Conservation (phyloP, 2,797 vertebrate species). For the Sebastes steindachneri region DNA sequence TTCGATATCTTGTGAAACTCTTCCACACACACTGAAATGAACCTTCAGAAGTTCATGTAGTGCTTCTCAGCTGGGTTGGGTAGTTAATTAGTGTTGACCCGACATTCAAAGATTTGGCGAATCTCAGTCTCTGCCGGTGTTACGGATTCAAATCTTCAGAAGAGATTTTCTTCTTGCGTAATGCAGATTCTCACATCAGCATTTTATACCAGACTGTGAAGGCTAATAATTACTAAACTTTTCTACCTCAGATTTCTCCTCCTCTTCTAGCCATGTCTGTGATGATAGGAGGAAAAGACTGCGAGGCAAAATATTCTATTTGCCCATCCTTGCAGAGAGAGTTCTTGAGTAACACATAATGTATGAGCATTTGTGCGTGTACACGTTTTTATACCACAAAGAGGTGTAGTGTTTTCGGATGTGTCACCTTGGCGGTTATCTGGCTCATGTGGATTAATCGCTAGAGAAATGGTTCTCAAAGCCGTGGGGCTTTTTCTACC, state of each 20-base stretch:
- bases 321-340: slow-evolving; percentile 51
- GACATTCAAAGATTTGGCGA: background rate
- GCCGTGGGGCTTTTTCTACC: slow-evolving; percentile 23
- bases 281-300: slow-evolving; percentile 12
- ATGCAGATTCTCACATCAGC: background rate
- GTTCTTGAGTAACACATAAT: slow-evolving; percentile 6
- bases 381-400: background rate
- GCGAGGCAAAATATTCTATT: slow-evolving; percentile 30
- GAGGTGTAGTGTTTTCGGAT: background rate
- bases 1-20: background rate
- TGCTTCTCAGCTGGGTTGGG: background rate
- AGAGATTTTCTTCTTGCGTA: slow-evolving; percentile 23
- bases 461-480: slow-evolving; percentile 42
- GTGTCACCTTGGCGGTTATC: slow-evolving; percentile 45
- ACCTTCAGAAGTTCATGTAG: slow-evolving; percentile 1
- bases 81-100: slow-evolving; percentile 61
- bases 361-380: background rate
- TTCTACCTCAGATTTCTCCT: background rate
- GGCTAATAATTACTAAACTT: slow-evolving; percentile 14
- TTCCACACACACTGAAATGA: background rate
- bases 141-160: slow-evolving; percentile 18
- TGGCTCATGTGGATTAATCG: slow-evolving; percentile 56
- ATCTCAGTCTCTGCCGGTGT: background rate
- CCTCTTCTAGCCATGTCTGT: background rate
- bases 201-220: slow-evolving; percentile 14